Conservation (phyloP, 2,797 vertebrate species). For the Danio tinwini region DNA sequence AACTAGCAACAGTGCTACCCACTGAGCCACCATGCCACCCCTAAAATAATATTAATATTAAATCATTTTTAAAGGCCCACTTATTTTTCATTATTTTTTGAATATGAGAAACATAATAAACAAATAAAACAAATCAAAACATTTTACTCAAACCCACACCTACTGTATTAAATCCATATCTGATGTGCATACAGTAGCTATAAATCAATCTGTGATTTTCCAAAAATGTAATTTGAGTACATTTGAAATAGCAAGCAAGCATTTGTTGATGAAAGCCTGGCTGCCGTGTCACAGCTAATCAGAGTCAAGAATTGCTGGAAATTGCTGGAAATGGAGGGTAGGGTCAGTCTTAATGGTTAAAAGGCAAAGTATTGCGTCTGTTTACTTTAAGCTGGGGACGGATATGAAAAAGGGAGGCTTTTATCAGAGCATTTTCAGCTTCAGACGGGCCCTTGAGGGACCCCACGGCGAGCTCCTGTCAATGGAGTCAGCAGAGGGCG, state of each 20-base stretch:
- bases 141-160: too few relatives aligned
- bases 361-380: constrained; percentile 31
- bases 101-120: too few relatives aligned
- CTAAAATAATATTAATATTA: too few relatives aligned
- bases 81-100: too few relatives aligned
- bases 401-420: constrained; percentile 29
- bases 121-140: too few relatives aligned
- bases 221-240: neutral
- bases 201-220: neutral
- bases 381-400: neutral
- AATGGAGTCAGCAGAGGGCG: constrained; percentile 46
- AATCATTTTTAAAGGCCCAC: too few relatives aligned
- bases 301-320: constrained; percentile 45
- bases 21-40: too few relatives aligned
- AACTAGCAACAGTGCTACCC: too few relatives aligned
- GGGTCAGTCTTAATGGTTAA: constrained; percentile 46
- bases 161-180: too few relatives aligned
- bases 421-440: constrained; percentile 54
- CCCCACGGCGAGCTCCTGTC: constrained; percentile 44
- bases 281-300: constrained; percentile 12
- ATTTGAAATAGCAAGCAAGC: neutral
- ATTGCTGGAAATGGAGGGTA: constrained; percentile 34
- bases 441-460: constrained; percentile 40
- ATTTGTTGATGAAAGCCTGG: constrained; percentile 9
- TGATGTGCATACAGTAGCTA: too few relatives aligned